A percentile compares a stretch with the other conserved stretches of the same genome.
phyloP scores from a whole-genome alignment of 2,113 vertebrate species.

The Cercocebus atys region DNA sequence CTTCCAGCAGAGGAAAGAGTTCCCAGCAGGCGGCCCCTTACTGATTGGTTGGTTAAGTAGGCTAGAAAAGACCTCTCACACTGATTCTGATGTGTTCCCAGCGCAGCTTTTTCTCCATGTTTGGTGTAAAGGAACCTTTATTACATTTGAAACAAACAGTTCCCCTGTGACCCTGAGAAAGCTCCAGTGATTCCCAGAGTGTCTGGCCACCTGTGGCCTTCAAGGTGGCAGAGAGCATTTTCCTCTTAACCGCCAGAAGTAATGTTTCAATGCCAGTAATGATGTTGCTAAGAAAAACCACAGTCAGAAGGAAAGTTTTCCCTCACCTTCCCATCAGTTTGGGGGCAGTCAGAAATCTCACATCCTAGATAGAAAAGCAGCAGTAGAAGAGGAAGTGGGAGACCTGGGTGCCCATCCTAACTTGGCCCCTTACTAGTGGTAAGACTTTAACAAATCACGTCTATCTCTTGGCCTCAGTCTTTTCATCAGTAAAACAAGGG shows the following conservation, averaged over 20 bases:
- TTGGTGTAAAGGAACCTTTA: slow-evolving; percentile 25
- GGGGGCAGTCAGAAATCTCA: not conserved
- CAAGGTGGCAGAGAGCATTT: not conserved
- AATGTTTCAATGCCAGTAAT: not conserved
- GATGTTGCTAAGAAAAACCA: not conserved
- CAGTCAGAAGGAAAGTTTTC: slow-evolving; percentile 13
- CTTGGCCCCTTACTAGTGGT: not conserved
- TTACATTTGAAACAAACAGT: slow-evolving; percentile 41
- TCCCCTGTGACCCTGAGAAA: not conserved
- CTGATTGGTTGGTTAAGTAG: not conserved
- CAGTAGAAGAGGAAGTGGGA: not conserved
- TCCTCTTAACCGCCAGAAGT: not conserved
- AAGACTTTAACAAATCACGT: not conserved
- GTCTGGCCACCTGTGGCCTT: not conserved
- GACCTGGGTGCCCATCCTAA: not conserved
- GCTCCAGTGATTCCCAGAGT: not conserved
- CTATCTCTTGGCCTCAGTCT: not conserved
- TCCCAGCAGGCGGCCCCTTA: not conserved
- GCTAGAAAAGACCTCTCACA: not conserved
- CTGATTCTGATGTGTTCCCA: not conserved
- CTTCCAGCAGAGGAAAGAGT: not conserved
- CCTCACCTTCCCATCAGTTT: not conserved
- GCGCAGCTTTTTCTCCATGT: not conserved
- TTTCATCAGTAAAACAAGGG: slow-evolving; percentile 26
- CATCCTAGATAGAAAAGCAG: not conserved